These are phyloP conservation scores for Benitochromis conjunctus DNA, from an alignment of 2,113 vertebrate species.

Conservation along the genomic window DNA sequence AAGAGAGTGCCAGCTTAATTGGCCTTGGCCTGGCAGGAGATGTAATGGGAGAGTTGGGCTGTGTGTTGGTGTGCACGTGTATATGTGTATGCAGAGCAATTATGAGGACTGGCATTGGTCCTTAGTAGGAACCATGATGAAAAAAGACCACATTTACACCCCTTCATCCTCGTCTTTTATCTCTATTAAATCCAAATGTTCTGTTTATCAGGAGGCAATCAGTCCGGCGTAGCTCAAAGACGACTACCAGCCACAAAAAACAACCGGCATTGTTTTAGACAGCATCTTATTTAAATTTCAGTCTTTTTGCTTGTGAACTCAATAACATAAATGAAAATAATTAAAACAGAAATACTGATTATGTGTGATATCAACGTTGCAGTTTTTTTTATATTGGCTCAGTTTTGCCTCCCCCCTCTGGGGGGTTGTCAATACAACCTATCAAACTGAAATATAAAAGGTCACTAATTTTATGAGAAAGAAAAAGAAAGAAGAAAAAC, in stretches of 20 bases:
- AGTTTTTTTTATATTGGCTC: not conserved
- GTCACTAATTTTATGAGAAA: not conserved
- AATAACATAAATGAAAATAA: not conserved
- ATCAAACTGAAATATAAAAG: not conserved
- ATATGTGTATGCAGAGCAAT: not conserved
- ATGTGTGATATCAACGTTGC: not conserved
- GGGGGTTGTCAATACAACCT: not conserved
- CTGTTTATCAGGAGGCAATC: not conserved
- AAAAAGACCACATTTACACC: not conserved
- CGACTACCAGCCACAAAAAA: not conserved
- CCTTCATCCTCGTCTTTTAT: not conserved
- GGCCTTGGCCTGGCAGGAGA: not conserved
- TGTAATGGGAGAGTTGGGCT: not conserved
- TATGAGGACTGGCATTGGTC: not conserved
- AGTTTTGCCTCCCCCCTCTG: not conserved
- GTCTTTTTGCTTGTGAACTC: not conserved
- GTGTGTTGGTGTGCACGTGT: not conserved
- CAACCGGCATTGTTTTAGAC: not conserved
- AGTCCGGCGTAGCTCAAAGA: not conserved
- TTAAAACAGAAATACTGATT: not conserved
- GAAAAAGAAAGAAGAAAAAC: not conserved
- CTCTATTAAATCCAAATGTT: not conserved
- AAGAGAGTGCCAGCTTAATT: slow-evolving; percentile 35
- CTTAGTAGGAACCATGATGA: not conserved
- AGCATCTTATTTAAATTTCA: not conserved